A percentile compares a stretch with the other conserved stretches of the same genome.
phyloP scores from a whole-genome alignment of 2,888 invertebrate species.

The Acanthosoma haemorrhoidale region DNA sequence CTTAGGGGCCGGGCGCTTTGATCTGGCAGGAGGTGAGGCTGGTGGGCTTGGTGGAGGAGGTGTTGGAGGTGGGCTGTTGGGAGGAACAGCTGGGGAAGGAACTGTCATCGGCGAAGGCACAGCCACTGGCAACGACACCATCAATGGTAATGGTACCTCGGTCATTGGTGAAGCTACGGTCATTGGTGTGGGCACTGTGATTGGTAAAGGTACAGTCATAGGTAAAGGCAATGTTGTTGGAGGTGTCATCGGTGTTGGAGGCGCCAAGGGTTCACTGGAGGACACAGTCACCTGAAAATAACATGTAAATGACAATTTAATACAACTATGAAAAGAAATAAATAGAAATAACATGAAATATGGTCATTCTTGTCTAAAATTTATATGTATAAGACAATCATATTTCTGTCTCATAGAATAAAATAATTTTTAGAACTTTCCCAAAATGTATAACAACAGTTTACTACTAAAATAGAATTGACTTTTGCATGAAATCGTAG shows the following conservation, averaged over 20 bases:
- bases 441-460: too few relatives aligned
- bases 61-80: neutral
- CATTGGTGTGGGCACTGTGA: neutral
- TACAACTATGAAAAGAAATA: too few relatives aligned
- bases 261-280: neutral
- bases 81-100: conserved; percentile 15
- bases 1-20: conserved; percentile 39
- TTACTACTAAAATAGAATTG: too few relatives aligned
- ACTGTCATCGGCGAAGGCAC: neutral
- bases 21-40: conserved; percentile 42
- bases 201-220: neutral
- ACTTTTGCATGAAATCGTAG: too few relatives aligned
- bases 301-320: too few relatives aligned
- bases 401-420: too few relatives aligned
- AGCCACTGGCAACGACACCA: conserved; percentile 4
- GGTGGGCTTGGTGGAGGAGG: conserved; percentile 54
- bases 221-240: conserved; percentile 22
- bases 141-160: conserved; percentile 13
- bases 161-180: conserved; percentile 17
- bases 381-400: too few relatives aligned
- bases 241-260: conserved; percentile 17
- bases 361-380: too few relatives aligned
- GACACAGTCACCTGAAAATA: neutral
- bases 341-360: too few relatives aligned
- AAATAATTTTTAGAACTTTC: too few relatives aligned